phyloP scores from a whole-genome alignment of 2,797 vertebrate species.

The Hyperoplus lanceolatus region DNA sequence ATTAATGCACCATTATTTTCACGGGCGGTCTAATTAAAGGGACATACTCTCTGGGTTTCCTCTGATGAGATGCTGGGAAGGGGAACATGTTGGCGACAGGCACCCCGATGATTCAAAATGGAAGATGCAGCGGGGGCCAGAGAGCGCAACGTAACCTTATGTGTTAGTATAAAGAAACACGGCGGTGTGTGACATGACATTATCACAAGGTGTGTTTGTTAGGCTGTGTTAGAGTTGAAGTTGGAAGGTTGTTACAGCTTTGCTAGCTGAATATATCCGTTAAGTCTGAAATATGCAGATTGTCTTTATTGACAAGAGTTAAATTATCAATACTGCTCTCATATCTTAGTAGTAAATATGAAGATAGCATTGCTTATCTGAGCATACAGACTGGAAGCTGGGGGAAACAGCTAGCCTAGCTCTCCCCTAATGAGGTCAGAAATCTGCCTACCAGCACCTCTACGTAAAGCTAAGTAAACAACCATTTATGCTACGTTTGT shows the following conservation, averaged over 20 bases:
- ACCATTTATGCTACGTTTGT: neutral
- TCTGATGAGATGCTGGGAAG: conserved; percentile 78
- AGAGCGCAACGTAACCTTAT: conserved; percentile 52
- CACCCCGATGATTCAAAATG: conserved; percentile 76
- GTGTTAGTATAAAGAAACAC: conserved; percentile 34
- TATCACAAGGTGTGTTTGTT: conserved; percentile 24
- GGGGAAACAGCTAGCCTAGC: neutral
- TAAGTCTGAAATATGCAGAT: neutral
- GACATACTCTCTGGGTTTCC: conserved; percentile 83
- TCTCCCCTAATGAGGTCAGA: neutral
- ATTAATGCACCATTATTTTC: conserved; percentile 90
- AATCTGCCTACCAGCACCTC: neutral
- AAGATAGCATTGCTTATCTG: conserved; percentile 8
- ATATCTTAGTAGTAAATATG: neutral
- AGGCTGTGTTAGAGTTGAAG: conserved; percentile 9
- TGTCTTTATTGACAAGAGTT: neutral
- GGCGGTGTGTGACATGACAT: conserved; percentile 33
- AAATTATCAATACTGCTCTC: neutral
- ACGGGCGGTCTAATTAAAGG: conserved; percentile 86
- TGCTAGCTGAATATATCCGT: neutral
- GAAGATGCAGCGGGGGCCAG: conserved; percentile 53
- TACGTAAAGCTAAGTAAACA: neutral
- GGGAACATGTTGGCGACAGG: conserved; percentile 70
- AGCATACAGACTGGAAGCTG: neutral
- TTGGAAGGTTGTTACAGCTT: conserved; percentile 4